phyloP scores from a whole-genome alignment of 2,888 invertebrate species.

The Dicranocentrus wangi region DNA sequence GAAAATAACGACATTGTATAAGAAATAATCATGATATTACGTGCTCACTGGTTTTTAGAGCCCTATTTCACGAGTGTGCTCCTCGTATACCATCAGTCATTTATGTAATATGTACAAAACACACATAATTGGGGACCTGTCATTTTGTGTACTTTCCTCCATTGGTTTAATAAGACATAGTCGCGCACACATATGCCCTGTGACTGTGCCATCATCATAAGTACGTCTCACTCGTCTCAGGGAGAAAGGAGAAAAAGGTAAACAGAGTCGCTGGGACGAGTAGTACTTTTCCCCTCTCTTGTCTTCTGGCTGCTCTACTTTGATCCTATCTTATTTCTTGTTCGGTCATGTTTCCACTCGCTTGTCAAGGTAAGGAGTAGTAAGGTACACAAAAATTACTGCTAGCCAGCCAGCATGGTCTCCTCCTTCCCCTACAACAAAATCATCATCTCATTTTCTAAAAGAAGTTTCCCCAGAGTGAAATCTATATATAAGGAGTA shows the following conservation, averaged over 20 bases:
- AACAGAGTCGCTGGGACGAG: constrained; percentile 11
- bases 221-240: background rate
- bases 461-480: constrained; percentile 33
- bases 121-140: constrained; percentile 45
- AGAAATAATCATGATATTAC: constrained; percentile 4
- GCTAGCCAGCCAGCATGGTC: constrained; percentile 20
- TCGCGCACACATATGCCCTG: constrained; percentile 1
- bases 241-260: constrained; percentile 20
- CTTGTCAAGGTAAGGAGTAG: constrained; percentile 1
- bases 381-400: constrained; percentile 21
- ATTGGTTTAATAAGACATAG: constrained; percentile 29
- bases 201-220: too few species aligned
- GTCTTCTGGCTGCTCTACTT: constrained; percentile 37
- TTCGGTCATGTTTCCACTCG: constrained; percentile 37
- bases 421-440: constrained; percentile 6
- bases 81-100: constrained; percentile 13
- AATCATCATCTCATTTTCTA: constrained; percentile 39
- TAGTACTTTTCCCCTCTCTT: constrained; percentile 9
- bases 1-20: background rate
- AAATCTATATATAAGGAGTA: background rate
- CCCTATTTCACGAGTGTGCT: background rate
- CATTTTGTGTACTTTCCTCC: constrained; percentile 29
- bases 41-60: constrained; percentile 7
- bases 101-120: constrained; percentile 27
- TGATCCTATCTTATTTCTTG: constrained; percentile 17